A percentile compares a stretch with the other conserved stretches of the same genome.
phyloP scores from a whole-genome alignment of 2,888 invertebrate genomes.

The Meteorus colon region DNA sequence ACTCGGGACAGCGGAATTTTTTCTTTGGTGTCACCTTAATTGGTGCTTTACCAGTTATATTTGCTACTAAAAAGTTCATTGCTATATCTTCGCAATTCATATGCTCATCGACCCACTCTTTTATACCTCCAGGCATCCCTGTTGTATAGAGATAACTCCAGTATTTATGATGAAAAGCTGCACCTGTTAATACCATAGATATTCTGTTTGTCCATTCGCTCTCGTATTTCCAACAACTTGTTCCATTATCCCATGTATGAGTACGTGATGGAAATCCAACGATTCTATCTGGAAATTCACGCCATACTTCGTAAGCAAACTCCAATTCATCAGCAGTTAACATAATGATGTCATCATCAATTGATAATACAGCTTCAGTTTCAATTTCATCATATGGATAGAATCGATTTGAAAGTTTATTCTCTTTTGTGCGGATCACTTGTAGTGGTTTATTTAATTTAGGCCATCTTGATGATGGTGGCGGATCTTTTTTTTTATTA shows the following conservation, averaged over 20 bases:
- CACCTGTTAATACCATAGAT: conserved; percentile 97
- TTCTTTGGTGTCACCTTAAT: conserved; percentile 95
- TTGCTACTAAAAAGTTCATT: conserved; percentile 97
- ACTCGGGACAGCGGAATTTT: conserved; percentile 97
- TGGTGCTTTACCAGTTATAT: conserved; percentile 93
- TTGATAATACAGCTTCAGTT: conserved; percentile 95
- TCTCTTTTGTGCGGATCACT: conserved; percentile 91
- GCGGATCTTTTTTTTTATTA: conserved; percentile 93
- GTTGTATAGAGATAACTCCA: conserved; percentile 96
- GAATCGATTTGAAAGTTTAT: conserved; percentile 96
- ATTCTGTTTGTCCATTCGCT: conserved; percentile 98
- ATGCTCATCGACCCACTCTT: conserved; percentile 92
- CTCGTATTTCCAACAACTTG: conserved; percentile 92
- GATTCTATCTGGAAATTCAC: conserved; percentile 96
- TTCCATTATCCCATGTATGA: conserved; percentile 94
- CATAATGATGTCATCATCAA: conserved; percentile 98
- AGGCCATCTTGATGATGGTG: conserved; percentile 92
- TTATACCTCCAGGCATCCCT: conserved; percentile 88
- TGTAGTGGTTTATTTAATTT: conserved; percentile 91
- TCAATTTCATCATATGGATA: conserved; percentile 97
- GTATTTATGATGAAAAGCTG: conserved; percentile 97
- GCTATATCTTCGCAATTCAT: conserved; percentile 99
- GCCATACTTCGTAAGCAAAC: conserved; percentile 95
- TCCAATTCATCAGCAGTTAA: conserved; percentile 95
- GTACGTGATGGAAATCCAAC: conserved; percentile 97